Evolutionary conservation across 2,797 vertebrate genomes (phyloP).

Genomic region (Brotula barbata): DNA sequence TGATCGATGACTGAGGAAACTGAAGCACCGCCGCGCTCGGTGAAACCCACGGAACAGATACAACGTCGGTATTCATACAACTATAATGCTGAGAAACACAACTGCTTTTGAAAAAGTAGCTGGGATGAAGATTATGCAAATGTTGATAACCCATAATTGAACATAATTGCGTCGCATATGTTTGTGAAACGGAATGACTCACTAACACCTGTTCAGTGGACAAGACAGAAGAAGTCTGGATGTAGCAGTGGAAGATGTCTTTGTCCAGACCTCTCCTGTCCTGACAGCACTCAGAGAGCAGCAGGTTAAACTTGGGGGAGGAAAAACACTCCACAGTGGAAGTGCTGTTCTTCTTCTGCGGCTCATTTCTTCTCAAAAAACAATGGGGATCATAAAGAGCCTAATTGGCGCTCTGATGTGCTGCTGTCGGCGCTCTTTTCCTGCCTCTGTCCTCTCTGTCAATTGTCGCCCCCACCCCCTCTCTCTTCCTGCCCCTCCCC

Average conservation of each 20-base stretch:
- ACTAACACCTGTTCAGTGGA: slow-evolving; percentile 59
- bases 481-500: no score
- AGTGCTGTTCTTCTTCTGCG: background rate
- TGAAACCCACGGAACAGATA: slow-evolving; percentile 67
- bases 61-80: slow-evolving; percentile 70
- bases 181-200: slow-evolving; percentile 66
- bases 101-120: slow-evolving; percentile 69
- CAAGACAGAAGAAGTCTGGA: slow-evolving; percentile 28
- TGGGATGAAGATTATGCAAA: slow-evolving; percentile 77
- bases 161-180: slow-evolving; percentile 75
- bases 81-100: slow-evolving; percentile 66
- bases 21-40: slow-evolving; percentile 61
- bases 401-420: slow-evolving; percentile 66
- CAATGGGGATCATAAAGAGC: slow-evolving; percentile 48
- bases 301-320: slow-evolving; percentile 15
- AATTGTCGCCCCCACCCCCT: slow-evolving; percentile 38
- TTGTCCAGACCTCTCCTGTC: slow-evolving; percentile 22
- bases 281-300: slow-evolving; percentile 14
- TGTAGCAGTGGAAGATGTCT: slow-evolving; percentile 23
- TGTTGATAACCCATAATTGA: slow-evolving; percentile 75
- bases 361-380: slow-evolving; percentile 40
- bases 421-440: slow-evolving; percentile 28
- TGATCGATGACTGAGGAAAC: slow-evolving; percentile 72
- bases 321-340: slow-evolving; percentile 6
- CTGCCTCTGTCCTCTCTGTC: slow-evolving; percentile 53